Evolutionary conservation across 2,113 vertebrate species (phyloP).

Genomic region (Oryctolagus cuniculus): DNA sequence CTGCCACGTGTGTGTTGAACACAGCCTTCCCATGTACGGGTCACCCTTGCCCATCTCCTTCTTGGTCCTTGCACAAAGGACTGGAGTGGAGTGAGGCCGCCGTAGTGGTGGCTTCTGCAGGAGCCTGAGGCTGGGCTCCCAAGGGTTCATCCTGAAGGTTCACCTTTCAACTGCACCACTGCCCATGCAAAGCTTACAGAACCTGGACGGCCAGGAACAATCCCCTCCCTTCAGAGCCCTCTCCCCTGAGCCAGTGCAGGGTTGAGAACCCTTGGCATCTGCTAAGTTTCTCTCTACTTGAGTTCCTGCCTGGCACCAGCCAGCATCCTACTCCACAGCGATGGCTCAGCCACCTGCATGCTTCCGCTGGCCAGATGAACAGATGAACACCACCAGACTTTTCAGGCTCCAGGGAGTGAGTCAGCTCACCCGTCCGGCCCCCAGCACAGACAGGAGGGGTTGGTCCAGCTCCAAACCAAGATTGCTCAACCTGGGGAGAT

Average conservation of each 20-base stretch:
- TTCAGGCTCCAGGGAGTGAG: not conserved
- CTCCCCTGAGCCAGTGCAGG: not conserved
- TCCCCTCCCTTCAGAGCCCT: not conserved
- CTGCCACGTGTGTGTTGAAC: no score
- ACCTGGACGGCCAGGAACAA: not conserved
- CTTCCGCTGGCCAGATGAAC: not conserved
- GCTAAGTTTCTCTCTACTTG: rapidly evolving
- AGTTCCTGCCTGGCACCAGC: not conserved
- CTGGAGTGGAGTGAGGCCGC: not conserved
- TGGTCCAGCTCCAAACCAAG: not conserved
- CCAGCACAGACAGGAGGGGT: not conserved
- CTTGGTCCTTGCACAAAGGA: not conserved
- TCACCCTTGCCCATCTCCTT: no score
- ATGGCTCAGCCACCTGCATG: rapidly evolving
- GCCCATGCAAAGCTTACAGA: not conserved
- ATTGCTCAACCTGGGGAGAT: conserved; percentile 52
- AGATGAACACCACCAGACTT: not conserved
- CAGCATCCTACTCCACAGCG: not conserved
- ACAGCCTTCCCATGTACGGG: rapidly evolving
- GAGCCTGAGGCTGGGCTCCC: not conserved
- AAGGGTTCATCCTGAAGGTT: not conserved
- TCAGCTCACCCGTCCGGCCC: not conserved
- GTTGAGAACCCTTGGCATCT: no score
- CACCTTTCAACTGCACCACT: no score
- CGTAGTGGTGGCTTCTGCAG: not conserved